Base-by-base conservation (phyloP, 2,888 invertebrate species). In the Callinectes sapidus region DNA sequence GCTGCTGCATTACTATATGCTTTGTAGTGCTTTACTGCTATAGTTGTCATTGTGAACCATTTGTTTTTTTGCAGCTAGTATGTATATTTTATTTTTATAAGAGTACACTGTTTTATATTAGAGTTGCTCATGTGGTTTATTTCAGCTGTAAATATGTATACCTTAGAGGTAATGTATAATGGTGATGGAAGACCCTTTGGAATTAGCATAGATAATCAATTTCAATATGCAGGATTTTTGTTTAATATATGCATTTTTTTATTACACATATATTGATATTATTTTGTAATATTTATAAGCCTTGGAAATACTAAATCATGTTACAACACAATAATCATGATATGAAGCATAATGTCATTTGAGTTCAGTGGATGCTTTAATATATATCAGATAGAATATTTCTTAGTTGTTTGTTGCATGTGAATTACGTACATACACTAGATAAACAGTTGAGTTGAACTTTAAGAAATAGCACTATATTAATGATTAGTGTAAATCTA, bases 71-170 rank as follows among this genome's bases (percentile, higher is more conserved):
- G 61, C 61, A 61, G 61, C 23, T 23, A 61, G 23, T 61, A 18
- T 61, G 2, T 61, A 18, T 61, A 61, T 61, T 23, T n/a, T n/a
- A 16, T 55, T 23, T 48, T 32, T 88, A 54, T 77, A 32, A 3
- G 28, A 13, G n/a, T 77, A 0, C 61, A 61, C 13, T 55, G 1
- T 39, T 87, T 18, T 87, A 5, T 48, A 87, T 85, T 35, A 35
- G 16, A 16, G 32, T 39, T 86, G 32, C 2, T 35, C 18, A 28
- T 6, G 23, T 85, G 39, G 32, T 39, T 85, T 39, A 39, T 39
- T 85, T 85, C 39, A 85, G 32, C 18, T 85, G 39, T 85, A 28
- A 35, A 85, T 85, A 85, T 85, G n/a, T 77, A 28, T 85, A 85
- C 39, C 13, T 39, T 85, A 28, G 32, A 28, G 32, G 39, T 85